These are phyloP conservation scores for Tolypeutes matacus DNA, from an alignment of 2,797 vertebrate genomes.

Conservation along the genomic window DNA sequence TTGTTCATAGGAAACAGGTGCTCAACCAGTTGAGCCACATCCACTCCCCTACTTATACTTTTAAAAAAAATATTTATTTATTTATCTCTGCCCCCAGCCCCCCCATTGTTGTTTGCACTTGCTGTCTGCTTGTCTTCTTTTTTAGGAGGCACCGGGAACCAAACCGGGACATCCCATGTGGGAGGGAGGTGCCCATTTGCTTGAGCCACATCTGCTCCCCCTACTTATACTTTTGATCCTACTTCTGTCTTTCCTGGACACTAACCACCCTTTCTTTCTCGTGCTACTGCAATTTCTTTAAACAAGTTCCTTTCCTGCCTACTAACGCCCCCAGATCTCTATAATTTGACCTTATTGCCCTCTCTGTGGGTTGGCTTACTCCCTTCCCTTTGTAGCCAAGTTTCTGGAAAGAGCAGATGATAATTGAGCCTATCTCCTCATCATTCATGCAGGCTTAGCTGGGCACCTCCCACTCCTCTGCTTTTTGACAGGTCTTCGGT, in stretches of 20 bases:
- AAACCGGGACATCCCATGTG: no score
- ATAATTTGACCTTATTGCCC: neutral
- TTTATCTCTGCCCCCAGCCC: no score
- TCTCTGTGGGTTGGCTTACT: neutral
- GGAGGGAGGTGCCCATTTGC: no score
- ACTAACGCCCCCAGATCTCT: neutral
- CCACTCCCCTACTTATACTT: no score
- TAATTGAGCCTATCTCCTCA: neutral
- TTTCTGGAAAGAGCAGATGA: neutral
- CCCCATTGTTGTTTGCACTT: no score
- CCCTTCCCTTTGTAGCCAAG: neutral
- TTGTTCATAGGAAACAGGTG: no score
- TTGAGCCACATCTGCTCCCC: no score
- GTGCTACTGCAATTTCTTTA: neutral
- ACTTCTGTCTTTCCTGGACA: neutral
- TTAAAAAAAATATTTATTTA: no score
- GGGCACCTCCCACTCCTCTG: neutral
- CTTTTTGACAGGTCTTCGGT: neutral
- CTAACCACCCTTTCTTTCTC: neutral
- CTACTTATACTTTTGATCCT: neutral
- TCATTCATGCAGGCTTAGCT: neutral
- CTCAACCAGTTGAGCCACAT: no score
- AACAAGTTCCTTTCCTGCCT: neutral
- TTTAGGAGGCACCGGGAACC: no score
- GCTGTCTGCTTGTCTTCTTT: no score